Evolutionary conservation across 2,113 vertebrate species (phyloP), one percentile per base, ranked within the genome.

Genomic region (Festucalex cinctus): DNA sequence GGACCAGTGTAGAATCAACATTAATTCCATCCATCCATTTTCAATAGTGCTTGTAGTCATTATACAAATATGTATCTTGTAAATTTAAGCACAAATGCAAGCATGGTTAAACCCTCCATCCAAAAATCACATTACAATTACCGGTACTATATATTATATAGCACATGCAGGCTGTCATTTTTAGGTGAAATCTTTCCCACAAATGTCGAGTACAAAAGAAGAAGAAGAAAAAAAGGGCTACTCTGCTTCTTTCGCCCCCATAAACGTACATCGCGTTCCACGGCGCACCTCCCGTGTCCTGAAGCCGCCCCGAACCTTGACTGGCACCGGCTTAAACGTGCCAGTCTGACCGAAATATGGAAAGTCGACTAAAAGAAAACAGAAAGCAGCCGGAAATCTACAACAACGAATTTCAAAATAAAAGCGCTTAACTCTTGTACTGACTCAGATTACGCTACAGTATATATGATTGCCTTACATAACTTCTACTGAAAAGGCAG

Each of bases 321-420:
- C 84, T 82, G 83, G 80, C 84, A 76, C 76, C 80, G 75, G 71
- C 65, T 70, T 63, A 68, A 68, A 78, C 69, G 60, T 88, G 83
- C 72, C 80, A 86, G 85, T 71, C 77, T 57, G 19, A 39, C 51
- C 59, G 43, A 37, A 36, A 56, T 17, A 19, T 28, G 73, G 77
- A 24, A 84, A 88, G 81, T 24, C 44, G 22, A 10, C 24, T 48
- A 0, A 10, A 43, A 20, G 12, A 14, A 77, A 20, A 1, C 2
- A 32, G 4, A 46, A 19, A 0, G 0, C 0, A 43, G 8, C 63
- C 58, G 79, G 80, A 83, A 84, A 41, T 19, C 0, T 0, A 3
- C 37, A 26, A 16, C 3, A 0, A 0, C 5, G 20, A 0, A 53
- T 78, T 84, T 80, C 80, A 81, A 9, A 81, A 80, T 80, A 44